These are phyloP conservation scores for Callinectes sapidus DNA, from an alignment of 2,888 invertebrate genomes.

Conservation along the genomic window DNA sequence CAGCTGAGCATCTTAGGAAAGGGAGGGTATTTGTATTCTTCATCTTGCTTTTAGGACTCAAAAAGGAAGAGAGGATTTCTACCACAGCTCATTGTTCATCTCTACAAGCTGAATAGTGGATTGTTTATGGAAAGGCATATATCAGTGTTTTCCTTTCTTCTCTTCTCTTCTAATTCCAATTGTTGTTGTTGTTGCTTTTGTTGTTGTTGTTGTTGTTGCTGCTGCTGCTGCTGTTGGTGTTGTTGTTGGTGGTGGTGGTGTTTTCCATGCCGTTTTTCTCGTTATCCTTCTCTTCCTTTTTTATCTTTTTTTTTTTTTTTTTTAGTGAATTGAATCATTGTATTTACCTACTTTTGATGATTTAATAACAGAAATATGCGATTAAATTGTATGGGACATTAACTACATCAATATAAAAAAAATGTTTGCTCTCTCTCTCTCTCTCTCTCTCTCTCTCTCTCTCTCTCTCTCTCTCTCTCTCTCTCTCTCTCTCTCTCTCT, in stretches of 20 bases:
- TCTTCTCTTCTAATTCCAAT: not conserved
- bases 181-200: too few relatives aligned
- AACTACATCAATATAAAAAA: too few relatives aligned
- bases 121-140: too few relatives aligned
- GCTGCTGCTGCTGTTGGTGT: too few relatives aligned
- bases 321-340: too few relatives aligned
- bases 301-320: too few relatives aligned
- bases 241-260: too few relatives aligned
- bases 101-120: not conserved
- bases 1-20: not conserved
- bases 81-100: not conserved
- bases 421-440: not conserved
- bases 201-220: too few relatives aligned
- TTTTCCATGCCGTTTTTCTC: not conserved
- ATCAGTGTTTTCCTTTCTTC: not conserved
- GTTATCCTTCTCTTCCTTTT: too few relatives aligned
- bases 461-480: constrained; percentile 35
- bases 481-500: constrained; percentile 40
- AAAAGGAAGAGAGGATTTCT: not conserved
- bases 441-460: constrained; percentile 37
- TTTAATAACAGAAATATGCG: not conserved
- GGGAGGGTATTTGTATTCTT: not conserved
- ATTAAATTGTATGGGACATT: not conserved
- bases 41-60: too few relatives aligned
- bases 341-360: too few relatives aligned